phyloP scores from a whole-genome alignment of 1,140 invertebrate species.

The Megalopta genalis region DNA sequence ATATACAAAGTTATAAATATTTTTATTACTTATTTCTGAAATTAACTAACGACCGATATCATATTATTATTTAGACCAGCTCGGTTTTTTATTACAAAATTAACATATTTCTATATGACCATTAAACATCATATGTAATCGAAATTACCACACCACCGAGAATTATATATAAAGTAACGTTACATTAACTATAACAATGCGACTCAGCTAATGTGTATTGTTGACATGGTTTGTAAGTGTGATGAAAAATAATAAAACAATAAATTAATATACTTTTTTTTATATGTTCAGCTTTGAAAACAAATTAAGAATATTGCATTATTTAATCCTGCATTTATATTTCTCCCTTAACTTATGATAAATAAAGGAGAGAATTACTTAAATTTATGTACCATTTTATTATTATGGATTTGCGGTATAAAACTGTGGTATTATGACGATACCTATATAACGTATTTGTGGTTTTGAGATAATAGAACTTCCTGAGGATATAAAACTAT shows the following conservation, averaged over 20 bases:
- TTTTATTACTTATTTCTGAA: conserved; percentile 15
- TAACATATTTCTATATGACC: conserved; percentile 41
- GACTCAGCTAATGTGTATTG: conserved; percentile 55
- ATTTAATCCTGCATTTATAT: conserved; percentile 71
- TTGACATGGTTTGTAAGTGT: conserved; percentile 62
- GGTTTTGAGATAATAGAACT: conserved; percentile 50
- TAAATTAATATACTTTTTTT: conserved; percentile 65
- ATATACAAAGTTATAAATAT: conserved; percentile 17
- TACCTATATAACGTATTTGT: conserved; percentile 41
- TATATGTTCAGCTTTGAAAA: conserved; percentile 57
- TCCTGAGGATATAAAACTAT: conserved; percentile 26
- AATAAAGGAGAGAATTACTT: conserved; percentile 58
- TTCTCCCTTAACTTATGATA: conserved; percentile 65
- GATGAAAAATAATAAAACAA: conserved; percentile 65
- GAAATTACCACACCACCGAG: conserved; percentile 36
- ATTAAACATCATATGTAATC: conserved; percentile 57
- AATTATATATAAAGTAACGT: conserved; percentile 51
- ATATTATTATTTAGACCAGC: conserved; percentile 33
- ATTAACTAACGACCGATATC: conserved; percentile 32
- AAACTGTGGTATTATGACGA: neutral
- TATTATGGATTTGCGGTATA: conserved; percentile 16
- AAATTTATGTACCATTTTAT: conserved; percentile 44
- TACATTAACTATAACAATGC: conserved; percentile 54
- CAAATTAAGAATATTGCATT: conserved; percentile 61
- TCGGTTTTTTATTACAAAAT: conserved; percentile 40